Percentiles rank a stretch among this genome's conserved stretches.
phyloP scores from a whole-genome alignment of 2,888 invertebrate species.

The Margaritifera margaritifera region DNA sequence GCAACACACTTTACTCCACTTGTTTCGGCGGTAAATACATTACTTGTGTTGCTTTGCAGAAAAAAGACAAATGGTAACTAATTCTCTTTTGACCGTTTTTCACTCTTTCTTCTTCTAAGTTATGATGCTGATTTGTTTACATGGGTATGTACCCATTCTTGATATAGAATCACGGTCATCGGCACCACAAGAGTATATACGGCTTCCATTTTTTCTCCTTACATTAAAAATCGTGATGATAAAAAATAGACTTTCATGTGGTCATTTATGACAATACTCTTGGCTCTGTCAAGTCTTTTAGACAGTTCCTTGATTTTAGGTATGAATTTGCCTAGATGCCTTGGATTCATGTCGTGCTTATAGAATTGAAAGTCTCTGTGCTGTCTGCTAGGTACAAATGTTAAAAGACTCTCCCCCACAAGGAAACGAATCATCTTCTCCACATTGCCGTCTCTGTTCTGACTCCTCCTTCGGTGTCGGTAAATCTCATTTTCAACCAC shows the following conservation, averaged over 20 bases:
- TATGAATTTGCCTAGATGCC: background rate
- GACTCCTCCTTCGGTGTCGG: slow-evolving; percentile 12
- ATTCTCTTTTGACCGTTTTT: too few species aligned
- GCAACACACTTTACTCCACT: too few species aligned
- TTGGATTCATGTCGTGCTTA: slow-evolving; percentile 4
- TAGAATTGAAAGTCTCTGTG: slow-evolving; percentile 1
- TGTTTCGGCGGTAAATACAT: too few species aligned
- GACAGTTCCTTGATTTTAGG: slow-evolving; percentile 12
- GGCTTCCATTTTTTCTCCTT: too few species aligned
- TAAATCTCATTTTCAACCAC: slow-evolving; percentile 19
- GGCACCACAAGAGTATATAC: too few species aligned
- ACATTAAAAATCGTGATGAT: too few species aligned
- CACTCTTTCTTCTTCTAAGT: too few species aligned
- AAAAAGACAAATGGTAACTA: too few species aligned
- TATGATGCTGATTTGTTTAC: too few species aligned
- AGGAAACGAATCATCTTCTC: background rate
- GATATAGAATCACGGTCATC: too few species aligned
- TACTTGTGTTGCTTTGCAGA: too few species aligned
- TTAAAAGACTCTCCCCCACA: background rate
- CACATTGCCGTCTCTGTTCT: slow-evolving; percentile 15
- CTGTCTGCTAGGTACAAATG: background rate
- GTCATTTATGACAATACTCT: slow-evolving; percentile 1
- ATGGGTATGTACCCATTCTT: too few species aligned
- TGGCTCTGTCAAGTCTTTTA: slow-evolving; percentile 13
- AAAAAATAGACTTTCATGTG: background rate